Percentiles rank a stretch among this genome's conserved stretches.
Evolutionary conservation across 2,888 invertebrate species (phyloP).

Genomic region (Cephus pulcher): DNA sequence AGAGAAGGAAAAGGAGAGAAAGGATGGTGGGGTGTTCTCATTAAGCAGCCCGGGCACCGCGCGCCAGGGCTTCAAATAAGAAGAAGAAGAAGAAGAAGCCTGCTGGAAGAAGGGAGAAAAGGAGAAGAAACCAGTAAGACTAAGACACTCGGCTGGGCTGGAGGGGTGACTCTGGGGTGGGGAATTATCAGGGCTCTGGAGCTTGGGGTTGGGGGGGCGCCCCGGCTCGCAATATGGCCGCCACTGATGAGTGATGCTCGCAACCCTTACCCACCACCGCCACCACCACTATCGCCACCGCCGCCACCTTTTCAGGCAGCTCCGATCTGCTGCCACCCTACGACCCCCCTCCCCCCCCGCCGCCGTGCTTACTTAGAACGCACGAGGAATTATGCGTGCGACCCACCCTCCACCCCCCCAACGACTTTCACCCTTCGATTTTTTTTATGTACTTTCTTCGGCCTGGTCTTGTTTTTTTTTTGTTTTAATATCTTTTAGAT

Average conservation of each 20-base stretch:
- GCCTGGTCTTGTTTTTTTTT: slow-evolving; percentile 27
- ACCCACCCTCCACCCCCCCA: slow-evolving; percentile 11
- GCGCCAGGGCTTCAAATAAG: slow-evolving; percentile 54
- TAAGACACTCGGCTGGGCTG: slow-evolving; percentile 45
- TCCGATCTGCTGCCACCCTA: not conserved
- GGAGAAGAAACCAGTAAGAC: slow-evolving; percentile 53
- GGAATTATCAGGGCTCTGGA: slow-evolving; percentile 62
- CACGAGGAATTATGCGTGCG: slow-evolving; percentile 49
- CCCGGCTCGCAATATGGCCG: slow-evolving; percentile 62
- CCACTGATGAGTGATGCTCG: slow-evolving; percentile 65
- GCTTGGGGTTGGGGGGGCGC: slow-evolving; percentile 42
- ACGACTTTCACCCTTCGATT: not conserved
- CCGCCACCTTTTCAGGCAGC: not conserved
- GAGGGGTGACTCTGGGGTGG: slow-evolving; percentile 40
- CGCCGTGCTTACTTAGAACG: slow-evolving; percentile 28
- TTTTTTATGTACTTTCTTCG: slow-evolving; percentile 41
- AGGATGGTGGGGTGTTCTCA: slow-evolving; percentile 62
- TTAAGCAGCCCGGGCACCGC: slow-evolving; percentile 66
- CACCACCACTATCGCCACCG: slow-evolving; percentile 26
- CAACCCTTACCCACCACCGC: slow-evolving; percentile 57
- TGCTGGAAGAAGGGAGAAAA: slow-evolving; percentile 47
- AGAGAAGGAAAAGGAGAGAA: slow-evolving; percentile 22
- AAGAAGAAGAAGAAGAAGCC: slow-evolving; percentile 47
- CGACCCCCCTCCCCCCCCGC: not conserved
- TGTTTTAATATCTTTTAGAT: slow-evolving; percentile 16